A percentile compares a stretch with the other conserved stretches of the same genome.
Evolutionary conservation across 2,888 invertebrate genomes (phyloP).

Genomic region (Nomada ruficornis): DNA sequence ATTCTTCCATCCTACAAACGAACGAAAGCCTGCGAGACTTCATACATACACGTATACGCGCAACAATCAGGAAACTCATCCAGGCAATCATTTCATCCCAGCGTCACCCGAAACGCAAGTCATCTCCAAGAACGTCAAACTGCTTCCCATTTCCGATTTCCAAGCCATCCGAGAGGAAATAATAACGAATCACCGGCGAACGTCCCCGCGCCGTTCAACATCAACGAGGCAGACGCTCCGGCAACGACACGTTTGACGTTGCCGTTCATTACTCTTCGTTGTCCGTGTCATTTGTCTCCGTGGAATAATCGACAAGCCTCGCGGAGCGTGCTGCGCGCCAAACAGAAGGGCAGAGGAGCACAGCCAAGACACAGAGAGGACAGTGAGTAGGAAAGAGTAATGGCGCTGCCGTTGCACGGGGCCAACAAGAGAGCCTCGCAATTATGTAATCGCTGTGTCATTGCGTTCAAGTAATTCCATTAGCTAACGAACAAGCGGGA

Average conservation of each 20-base stretch:
- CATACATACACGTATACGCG: background rate
- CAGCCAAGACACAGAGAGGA: slow-evolving; percentile 21
- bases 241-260: slow-evolving; percentile 62
- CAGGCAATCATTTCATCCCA: background rate
- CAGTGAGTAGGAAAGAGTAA: slow-evolving; percentile 48
- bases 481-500: slow-evolving; percentile 74
- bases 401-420: slow-evolving; percentile 61
- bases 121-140: background rate
- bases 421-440: slow-evolving; percentile 71
- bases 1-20: background rate
- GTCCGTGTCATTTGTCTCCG: slow-evolving; percentile 77
- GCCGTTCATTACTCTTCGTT: slow-evolving; percentile 75
- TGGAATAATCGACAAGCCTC: slow-evolving; percentile 71
- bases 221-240: background rate
- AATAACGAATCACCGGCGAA: slow-evolving; percentile 28
- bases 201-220: too few species aligned
- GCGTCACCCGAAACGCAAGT: slow-evolving; percentile 4
- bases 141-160: slow-evolving; percentile 29
- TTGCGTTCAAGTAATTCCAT: slow-evolving; percentile 83
- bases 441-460: slow-evolving; percentile 84
- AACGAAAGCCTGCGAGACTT: background rate
- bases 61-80: slow-evolving; percentile 19
- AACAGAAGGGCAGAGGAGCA: slow-evolving; percentile 12
- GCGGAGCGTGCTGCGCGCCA: slow-evolving; percentile 29
- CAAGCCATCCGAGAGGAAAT: background rate